Conservation (phyloP, 2,797 vertebrate genomes). For the Muscicapa striata region DNA sequence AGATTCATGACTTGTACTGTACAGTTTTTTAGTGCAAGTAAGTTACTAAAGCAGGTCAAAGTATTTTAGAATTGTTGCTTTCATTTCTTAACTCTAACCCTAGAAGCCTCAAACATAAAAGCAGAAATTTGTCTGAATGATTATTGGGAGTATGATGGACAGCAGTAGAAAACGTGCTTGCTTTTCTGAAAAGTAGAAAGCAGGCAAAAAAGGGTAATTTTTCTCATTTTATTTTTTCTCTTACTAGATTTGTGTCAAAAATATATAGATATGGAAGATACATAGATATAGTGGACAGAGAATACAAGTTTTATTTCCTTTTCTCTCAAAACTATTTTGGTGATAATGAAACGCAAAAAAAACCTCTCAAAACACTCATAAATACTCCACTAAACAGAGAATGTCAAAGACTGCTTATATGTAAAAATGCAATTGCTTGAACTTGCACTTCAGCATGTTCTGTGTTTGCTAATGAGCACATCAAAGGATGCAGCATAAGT, state of each 20-base stretch:
- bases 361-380: background rate
- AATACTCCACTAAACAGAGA: background rate
- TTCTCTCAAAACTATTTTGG: background rate
- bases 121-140: background rate
- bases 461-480: background rate
- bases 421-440: background rate
- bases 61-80: background rate
- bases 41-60: background rate
- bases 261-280: background rate
- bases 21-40: background rate
- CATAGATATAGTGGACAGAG: accelerated
- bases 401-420: background rate
- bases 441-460: background rate
- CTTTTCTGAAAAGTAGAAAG: background rate
- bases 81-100: background rate
- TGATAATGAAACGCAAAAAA: background rate
- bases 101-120: background rate
- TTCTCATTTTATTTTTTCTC: background rate
- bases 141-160: background rate
- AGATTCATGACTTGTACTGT: background rate
- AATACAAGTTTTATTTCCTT: background rate
- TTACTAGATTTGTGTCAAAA: background rate
- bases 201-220: background rate
- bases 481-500: background rate
- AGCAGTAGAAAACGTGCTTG: background rate